phyloP scores from a whole-genome alignment of 1,140 invertebrate species.

The Philopotamus ludificatus region DNA sequence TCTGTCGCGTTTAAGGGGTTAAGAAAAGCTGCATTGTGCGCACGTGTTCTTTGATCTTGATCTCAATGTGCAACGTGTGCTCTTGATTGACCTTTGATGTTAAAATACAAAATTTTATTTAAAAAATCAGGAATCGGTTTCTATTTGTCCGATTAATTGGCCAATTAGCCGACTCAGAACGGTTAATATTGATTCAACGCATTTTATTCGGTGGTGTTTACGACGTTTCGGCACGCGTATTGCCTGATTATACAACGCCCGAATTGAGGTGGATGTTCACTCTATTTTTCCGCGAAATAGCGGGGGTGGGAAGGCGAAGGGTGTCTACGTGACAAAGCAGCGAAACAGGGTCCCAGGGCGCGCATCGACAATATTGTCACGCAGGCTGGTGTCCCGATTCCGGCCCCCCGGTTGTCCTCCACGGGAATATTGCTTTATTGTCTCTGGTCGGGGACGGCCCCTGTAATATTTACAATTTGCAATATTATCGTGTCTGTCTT shows the following conservation, averaged over 20 bases:
- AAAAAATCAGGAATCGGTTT: too few species aligned
- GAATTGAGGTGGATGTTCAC: background rate
- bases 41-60: too few species aligned
- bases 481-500: background rate
- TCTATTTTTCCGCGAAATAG: background rate
- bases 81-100: too few species aligned
- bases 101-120: too few species aligned
- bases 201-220: too few species aligned
- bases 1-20: too few species aligned
- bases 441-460: constrained; percentile 4
- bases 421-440: constrained; percentile 16
- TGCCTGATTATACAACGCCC: background rate
- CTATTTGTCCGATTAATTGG: too few species aligned
- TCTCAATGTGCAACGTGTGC: too few species aligned
- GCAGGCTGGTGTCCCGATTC: background rate
- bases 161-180: too few species aligned
- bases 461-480: constrained; percentile 14
- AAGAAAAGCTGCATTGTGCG: too few species aligned
- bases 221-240: background rate
- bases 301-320: background rate
- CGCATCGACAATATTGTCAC: constrained; percentile 16
- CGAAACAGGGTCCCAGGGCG: background rate
- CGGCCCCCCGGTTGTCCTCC: background rate
- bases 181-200: too few species aligned
- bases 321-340: constrained; percentile 2